Conservation (phyloP, 2,113 vertebrate genomes). For the Tor tambroides region DNA sequence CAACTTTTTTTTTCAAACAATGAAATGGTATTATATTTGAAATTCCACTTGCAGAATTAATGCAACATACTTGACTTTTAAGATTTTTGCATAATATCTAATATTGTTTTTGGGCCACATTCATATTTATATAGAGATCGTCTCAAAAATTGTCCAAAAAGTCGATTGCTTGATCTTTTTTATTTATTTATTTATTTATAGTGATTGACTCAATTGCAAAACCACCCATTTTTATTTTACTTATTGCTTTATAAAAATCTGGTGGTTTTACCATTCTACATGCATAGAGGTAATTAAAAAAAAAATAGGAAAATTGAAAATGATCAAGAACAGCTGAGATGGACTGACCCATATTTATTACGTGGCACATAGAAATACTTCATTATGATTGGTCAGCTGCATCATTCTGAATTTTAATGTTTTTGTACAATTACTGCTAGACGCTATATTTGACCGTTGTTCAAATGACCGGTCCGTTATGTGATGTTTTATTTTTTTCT, state of each 20-base stretch:
- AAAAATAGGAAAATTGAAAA: too few species aligned
- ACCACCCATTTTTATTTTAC: not conserved
- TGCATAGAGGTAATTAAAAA: not conserved
- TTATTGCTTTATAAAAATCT: not conserved
- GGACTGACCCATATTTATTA: not conserved
- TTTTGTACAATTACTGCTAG: not conserved
- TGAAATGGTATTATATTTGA: not conserved
- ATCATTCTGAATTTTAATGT: not conserved
- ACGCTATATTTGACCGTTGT: not conserved
- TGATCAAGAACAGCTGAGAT: not conserved
- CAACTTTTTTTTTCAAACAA: not conserved
- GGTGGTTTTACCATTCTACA: not conserved
- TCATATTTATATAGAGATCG: not conserved
- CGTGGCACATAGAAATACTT: not conserved
- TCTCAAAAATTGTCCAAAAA: not conserved
- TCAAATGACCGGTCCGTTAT: not conserved
- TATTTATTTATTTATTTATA: too few species aligned
- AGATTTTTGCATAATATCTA: not conserved
- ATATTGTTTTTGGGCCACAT: not conserved
- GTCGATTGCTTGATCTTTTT: not conserved
- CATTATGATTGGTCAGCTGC: not conserved
- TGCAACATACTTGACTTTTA: not conserved
- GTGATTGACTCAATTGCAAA: too few species aligned
- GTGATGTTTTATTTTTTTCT: not conserved
- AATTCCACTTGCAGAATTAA: not conserved